A percentile compares a stretch with the other conserved stretches of the same genome.
Evolutionary conservation across 2,113 vertebrate species (phyloP).

Genomic region (Empidonax traillii): DNA sequence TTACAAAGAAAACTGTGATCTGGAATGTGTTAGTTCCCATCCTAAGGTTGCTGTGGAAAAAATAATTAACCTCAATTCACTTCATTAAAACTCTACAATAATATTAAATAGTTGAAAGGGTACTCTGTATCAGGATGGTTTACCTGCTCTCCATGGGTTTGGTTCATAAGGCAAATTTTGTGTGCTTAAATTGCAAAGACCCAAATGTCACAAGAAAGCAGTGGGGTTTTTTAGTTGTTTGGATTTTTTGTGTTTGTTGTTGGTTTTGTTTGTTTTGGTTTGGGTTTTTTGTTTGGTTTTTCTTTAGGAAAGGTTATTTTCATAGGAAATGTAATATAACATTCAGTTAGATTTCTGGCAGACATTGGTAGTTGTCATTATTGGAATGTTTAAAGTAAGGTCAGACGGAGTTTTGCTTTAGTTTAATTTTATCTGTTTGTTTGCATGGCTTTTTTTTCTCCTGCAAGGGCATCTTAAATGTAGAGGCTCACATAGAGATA

Average conservation of each 20-base stretch:
- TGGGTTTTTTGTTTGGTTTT: not conserved
- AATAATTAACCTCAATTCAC: not conserved
- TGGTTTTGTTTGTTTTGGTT: not conserved
- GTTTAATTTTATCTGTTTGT: not conserved
- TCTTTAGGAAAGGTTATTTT: not conserved
- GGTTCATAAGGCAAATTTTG: not conserved
- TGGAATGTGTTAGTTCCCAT: not conserved
- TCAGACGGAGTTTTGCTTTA: accelerated
- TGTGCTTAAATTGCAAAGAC: not conserved
- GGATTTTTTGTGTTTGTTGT: not conserved
- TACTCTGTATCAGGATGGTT: not conserved
- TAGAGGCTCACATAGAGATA: not conserved
- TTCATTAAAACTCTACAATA: not conserved
- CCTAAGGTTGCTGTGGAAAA: not conserved
- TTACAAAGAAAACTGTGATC: not conserved
- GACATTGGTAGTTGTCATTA: not conserved
- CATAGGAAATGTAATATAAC: not conserved
- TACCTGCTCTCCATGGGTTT: not conserved
- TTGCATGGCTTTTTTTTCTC: not conserved
- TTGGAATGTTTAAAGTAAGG: not conserved
- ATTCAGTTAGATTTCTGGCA: not conserved
- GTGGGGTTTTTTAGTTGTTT: not conserved
- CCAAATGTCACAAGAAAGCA: not conserved
- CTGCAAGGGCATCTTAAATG: not conserved
- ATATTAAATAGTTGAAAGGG: not conserved